phyloP scores from a whole-genome alignment of 2,113 vertebrate genomes.

The Noctilio leporinus region DNA sequence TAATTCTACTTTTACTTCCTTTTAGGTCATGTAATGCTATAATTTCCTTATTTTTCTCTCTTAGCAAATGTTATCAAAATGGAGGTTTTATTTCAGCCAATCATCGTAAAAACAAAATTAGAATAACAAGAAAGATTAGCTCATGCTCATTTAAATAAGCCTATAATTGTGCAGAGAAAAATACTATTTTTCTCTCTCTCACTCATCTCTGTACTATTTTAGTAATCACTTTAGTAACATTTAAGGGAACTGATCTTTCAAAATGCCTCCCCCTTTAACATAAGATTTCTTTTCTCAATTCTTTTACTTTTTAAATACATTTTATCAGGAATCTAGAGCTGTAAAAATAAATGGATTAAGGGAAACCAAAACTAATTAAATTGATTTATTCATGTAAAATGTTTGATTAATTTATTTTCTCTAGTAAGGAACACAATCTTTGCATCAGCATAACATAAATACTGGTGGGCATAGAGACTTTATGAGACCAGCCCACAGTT shows the following conservation, averaged over 20 bases:
- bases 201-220: background rate
- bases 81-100: background rate
- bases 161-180: background rate
- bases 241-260: conserved; percentile 23
- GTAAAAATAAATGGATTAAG: conserved; percentile 44
- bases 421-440: conserved; percentile 37
- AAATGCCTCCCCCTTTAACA: conserved; percentile 37
- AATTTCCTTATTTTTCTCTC: background rate
- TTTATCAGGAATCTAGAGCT: conserved; percentile 33
- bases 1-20: background rate
- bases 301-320: conserved; percentile 48
- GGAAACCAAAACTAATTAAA: conserved; percentile 66
- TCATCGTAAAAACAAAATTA: background rate
- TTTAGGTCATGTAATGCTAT: background rate
- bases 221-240: background rate
- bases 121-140: background rate
- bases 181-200: background rate
- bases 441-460: conserved; percentile 46
- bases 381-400: conserved; percentile 45
- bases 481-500: conserved; percentile 25
- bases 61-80: background rate
- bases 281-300: conserved; percentile 42
- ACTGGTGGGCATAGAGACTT: conserved; percentile 43
- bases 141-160: background rate
- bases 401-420: conserved; percentile 62